A percentile compares a stretch with the other conserved stretches of the same genome.
Conservation (phyloP, 2,113 vertebrate genomes). For the Pristiophorus japonicus region DNA sequence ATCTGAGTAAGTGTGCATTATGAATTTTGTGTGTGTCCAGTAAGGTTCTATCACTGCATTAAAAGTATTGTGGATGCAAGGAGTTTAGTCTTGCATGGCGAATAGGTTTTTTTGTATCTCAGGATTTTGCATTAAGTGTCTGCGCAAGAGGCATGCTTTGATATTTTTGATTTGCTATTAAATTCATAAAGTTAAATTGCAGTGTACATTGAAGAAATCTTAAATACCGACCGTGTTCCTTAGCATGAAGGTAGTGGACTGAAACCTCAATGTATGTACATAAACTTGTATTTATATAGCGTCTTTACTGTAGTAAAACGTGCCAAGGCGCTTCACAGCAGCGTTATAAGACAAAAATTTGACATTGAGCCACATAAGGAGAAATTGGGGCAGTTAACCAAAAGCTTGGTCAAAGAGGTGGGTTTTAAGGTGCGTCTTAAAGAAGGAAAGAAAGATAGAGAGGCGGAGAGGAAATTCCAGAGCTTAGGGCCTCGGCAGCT, state of each 20-base stretch:
- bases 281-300: too few relatives aligned
- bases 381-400: too few relatives aligned
- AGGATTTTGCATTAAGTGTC: background rate
- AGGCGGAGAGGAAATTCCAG: too few relatives aligned
- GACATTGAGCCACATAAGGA: too few relatives aligned
- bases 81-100: background rate
- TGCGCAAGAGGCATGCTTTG: background rate
- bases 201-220: background rate
- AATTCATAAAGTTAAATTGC: background rate
- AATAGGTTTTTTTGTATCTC: conserved; percentile 1
- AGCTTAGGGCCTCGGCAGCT: too few relatives aligned
- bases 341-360: too few relatives aligned
- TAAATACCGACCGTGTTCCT: background rate
- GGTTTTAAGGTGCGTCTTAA: too few relatives aligned
- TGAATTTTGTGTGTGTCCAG: background rate
- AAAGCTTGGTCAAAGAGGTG: too few relatives aligned
- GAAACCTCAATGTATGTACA: background rate
- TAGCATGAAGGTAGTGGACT: background rate
- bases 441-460: too few relatives aligned
- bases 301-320: too few relatives aligned
- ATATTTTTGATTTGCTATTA: background rate
- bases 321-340: too few relatives aligned
- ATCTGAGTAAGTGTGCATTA: background rate
- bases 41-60: background rate
- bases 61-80: background rate